phyloP scores from a whole-genome alignment of 2,797 vertebrate genomes.

The Nyctibius grandis region DNA sequence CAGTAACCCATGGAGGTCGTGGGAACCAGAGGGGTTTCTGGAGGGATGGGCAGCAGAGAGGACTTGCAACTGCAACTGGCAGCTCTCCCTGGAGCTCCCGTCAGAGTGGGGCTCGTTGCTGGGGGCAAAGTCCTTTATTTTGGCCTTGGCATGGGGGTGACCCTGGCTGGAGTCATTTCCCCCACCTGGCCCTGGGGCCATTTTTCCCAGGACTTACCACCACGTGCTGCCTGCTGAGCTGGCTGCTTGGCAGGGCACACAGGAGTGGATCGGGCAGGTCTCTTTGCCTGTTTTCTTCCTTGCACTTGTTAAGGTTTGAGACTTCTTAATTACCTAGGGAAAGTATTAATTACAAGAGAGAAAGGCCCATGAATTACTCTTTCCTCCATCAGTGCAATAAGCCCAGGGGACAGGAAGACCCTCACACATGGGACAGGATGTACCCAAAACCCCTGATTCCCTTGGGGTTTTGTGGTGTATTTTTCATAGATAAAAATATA shows the following conservation, averaged over 20 bases:
- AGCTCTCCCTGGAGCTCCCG: background rate
- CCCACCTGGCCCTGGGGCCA: background rate
- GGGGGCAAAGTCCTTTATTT: background rate
- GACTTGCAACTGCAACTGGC: background rate
- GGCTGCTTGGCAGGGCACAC: background rate
- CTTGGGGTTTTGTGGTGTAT: background rate
- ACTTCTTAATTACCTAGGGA: background rate
- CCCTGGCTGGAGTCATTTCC: background rate
- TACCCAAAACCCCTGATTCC: background rate
- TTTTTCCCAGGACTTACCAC: background rate
- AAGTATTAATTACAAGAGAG: background rate
- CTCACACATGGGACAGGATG: background rate
- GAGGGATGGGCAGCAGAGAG: background rate
- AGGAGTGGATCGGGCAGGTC: background rate
- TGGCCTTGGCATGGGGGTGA: background rate
- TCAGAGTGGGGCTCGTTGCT: background rate
- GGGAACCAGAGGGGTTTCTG: background rate
- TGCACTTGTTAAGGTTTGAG: background rate
- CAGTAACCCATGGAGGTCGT: rapidly evolving
- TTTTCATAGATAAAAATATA: background rate
- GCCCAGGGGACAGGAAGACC: background rate
- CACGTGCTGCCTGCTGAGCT: background rate
- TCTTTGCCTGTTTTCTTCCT: background rate
- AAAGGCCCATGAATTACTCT: background rate
- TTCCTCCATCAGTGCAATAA: background rate